Evolutionary conservation across 1,140 invertebrate species (phyloP).

Genomic region (Drosophila orosa): DNA sequence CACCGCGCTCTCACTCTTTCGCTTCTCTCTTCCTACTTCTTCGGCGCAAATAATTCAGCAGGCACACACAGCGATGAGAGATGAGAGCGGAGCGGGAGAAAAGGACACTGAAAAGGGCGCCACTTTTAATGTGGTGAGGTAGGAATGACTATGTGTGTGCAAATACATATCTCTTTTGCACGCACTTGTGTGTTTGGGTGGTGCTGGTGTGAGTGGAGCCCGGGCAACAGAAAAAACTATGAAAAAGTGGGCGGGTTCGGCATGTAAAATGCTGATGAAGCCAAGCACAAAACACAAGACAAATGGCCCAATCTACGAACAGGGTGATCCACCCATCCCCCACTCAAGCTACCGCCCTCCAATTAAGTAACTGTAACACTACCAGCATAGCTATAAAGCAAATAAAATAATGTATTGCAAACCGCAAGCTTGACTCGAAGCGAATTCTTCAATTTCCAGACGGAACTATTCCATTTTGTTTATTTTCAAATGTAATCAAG

Average conservation of each 20-base stretch:
- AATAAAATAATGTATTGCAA: constrained; percentile 14
- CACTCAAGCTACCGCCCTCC: constrained; percentile 3
- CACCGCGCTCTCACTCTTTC: constrained; percentile 32
- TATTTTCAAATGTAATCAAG: not conserved
- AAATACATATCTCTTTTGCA: constrained; percentile 38
- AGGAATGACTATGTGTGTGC: constrained; percentile 51
- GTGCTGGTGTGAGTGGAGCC: constrained; percentile 43
- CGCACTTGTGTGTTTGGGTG: constrained; percentile 24
- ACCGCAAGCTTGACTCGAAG: not conserved
- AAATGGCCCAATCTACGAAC: constrained; percentile 39
- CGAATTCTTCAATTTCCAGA: not conserved
- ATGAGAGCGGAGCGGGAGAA: constrained; percentile 43
- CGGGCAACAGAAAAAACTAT: constrained; percentile 41
- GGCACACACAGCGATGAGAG: constrained; percentile 19
- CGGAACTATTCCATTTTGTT: not conserved
- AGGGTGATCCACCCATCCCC: constrained; percentile 23
- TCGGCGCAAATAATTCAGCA: constrained; percentile 54
- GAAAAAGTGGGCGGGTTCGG: constrained; percentile 56
- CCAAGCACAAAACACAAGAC: constrained; percentile 50
- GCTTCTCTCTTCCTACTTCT: constrained; percentile 41
- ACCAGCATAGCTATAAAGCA: constrained; percentile 10
- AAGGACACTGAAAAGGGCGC: constrained; percentile 70
- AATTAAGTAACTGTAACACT: constrained; percentile 42
- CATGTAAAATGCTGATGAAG: constrained; percentile 59
- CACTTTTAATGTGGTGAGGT: constrained; percentile 81